Evolutionary conservation across 2,797 vertebrate species (phyloP).

Genomic region (Pteronotus mesoamericanus): DNA sequence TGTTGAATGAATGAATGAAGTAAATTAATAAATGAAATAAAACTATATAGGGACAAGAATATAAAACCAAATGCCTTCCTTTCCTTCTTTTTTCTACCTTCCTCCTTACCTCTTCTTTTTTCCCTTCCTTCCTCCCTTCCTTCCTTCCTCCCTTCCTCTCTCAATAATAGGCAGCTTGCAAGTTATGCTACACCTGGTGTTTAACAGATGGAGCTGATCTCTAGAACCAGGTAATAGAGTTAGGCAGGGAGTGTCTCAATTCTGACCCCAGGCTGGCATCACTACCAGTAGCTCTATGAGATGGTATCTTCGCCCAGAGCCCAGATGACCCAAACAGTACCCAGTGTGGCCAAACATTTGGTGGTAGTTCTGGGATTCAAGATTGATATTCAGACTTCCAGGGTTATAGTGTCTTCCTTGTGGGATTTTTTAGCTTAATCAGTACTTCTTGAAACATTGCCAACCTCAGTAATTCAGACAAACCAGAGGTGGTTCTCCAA

Average conservation of each 20-base stretch:
- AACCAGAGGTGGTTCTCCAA: not conserved
- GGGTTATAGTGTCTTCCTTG: not conserved
- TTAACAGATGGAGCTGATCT: not conserved
- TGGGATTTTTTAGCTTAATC: not conserved
- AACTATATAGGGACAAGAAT: not conserved
- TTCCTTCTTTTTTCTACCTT: rapidly evolving
- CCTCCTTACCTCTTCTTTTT: rapidly evolving
- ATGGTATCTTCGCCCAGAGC: not conserved
- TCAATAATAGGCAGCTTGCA: not conserved
- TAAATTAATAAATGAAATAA: not conserved
- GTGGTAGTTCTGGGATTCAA: not conserved
- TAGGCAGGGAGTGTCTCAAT: not conserved
- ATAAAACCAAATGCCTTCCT: not conserved
- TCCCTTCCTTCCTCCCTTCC: not conserved
- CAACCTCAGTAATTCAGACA: not conserved
- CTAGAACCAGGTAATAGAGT: not conserved
- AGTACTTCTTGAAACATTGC: not conserved
- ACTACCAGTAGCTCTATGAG: not conserved
- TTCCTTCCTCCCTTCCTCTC: not conserved
- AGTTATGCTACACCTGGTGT: not conserved
- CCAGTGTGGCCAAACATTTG: not conserved
- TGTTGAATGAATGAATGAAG: not conserved
- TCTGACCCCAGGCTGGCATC: not conserved
- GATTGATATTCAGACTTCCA: not conserved
- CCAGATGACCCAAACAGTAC: not conserved